phyloP scores from a whole-genome alignment of 1,140 invertebrate genomes.

The Drosophila aff. region DNA sequence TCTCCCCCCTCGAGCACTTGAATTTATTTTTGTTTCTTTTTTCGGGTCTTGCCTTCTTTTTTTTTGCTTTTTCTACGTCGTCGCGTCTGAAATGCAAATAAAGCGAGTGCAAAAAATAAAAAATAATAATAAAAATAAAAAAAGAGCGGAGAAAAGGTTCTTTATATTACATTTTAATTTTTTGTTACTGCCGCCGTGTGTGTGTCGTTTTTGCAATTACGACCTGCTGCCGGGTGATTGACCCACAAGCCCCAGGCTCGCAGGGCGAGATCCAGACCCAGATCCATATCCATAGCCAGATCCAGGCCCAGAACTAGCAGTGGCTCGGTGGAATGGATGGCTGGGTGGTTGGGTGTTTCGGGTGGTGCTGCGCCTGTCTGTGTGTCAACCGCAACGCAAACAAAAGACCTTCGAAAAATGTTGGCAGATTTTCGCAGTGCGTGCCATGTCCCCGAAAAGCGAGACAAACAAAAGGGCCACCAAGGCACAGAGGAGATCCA shows the following conservation, averaged over 20 bases:
- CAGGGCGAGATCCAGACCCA: slow-evolving; percentile 2
- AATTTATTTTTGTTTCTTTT: slow-evolving; percentile 43
- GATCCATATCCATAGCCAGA: not conserved
- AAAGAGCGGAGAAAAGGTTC: slow-evolving; percentile 36
- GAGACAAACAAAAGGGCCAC: slow-evolving; percentile 25
- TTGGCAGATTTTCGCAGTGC: slow-evolving; percentile 42
- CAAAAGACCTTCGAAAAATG: slow-evolving; percentile 28
- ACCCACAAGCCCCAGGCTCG: slow-evolving; percentile 50
- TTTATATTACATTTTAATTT: slow-evolving; percentile 53
- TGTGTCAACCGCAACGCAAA: slow-evolving; percentile 44
- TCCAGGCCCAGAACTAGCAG: not conserved
- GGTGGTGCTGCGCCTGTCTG: slow-evolving; percentile 7
- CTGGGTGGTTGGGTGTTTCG: not conserved
- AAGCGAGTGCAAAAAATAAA: slow-evolving; percentile 20
- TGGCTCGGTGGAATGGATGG: not conserved
- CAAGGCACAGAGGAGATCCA: not conserved
- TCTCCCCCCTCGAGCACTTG: slow-evolving; percentile 29
- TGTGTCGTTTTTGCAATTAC: slow-evolving; percentile 52
- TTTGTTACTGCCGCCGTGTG: slow-evolving; percentile 38
- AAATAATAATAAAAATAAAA: not conserved
- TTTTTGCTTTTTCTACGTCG: slow-evolving; percentile 36
- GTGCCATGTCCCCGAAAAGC: slow-evolving; percentile 19
- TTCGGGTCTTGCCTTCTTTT: slow-evolving; percentile 13
- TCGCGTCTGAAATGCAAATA: slow-evolving; percentile 67
- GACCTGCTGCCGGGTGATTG: slow-evolving; percentile 69